Conservation (phyloP, 2,113 vertebrate genomes). For the Burhinus oedicnemus region DNA sequence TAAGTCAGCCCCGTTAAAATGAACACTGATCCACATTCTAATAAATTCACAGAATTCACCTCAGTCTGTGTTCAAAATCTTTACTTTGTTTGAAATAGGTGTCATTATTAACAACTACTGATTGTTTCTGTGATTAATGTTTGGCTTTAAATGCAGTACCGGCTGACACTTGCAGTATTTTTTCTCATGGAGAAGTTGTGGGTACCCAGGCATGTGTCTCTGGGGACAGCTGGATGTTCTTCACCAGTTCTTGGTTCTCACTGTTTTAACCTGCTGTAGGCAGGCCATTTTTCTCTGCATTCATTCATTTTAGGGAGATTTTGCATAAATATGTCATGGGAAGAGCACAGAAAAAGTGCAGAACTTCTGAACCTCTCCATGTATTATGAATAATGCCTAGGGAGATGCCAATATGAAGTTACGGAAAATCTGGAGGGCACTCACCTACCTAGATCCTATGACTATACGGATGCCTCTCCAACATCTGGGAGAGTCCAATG, state of each 20-base stretch:
- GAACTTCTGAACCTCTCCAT: background rate
- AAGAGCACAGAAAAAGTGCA: background rate
- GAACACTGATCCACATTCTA: background rate
- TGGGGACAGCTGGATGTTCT: background rate
- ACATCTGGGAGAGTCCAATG: background rate
- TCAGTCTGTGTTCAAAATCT: background rate
- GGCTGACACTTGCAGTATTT: background rate
- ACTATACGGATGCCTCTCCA: background rate
- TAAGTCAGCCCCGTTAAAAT: background rate
- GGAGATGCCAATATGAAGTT: background rate
- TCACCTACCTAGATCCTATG: background rate
- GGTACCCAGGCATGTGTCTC: background rate
- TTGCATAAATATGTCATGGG: background rate
- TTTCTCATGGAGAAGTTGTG: background rate
- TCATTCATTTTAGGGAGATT: background rate
- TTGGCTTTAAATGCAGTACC: background rate
- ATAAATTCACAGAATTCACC: background rate
- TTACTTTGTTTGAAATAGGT: background rate
- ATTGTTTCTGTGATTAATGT: background rate
- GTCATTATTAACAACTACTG: background rate
- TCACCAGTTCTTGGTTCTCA: background rate
- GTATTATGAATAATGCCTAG: background rate
- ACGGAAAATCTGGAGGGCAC: background rate
- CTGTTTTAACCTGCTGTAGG: background rate
- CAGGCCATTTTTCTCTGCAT: background rate